A percentile compares a stretch with the other conserved stretches of the same genome.
Conservation (phyloP, 1,140 invertebrate genomes). For the Uloborus diversus region DNA sequence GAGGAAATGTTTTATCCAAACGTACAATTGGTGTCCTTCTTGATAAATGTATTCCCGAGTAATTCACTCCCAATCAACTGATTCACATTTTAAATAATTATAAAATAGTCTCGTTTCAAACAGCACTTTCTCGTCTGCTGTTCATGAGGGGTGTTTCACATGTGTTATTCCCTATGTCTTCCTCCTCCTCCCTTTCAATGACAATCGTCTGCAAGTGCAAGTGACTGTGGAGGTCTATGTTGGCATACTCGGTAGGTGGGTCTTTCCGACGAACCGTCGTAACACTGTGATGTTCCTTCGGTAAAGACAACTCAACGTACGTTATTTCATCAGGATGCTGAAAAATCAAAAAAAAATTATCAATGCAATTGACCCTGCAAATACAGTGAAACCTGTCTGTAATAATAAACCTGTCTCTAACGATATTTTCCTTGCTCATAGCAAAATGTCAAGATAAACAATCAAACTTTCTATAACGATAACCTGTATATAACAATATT, state of each 20-base stretch:
- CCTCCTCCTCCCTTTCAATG: slow-evolving; percentile 43
- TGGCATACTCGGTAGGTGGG: slow-evolving; percentile 50
- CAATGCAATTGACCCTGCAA: no score
- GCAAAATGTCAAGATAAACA: no score
- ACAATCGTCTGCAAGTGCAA: slow-evolving; percentile 42
- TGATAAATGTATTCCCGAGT: no score
- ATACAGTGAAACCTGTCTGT: no score
- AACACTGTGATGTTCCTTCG: slow-evolving; percentile 22
- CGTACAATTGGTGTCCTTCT: no score
- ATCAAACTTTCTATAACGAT: no score
- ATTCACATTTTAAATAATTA: no score
- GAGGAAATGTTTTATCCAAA: no score
- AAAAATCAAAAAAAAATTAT: not conserved
- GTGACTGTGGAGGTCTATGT: slow-evolving; percentile 49
- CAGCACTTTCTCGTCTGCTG: slow-evolving; percentile 51
- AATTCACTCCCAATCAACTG: no score
- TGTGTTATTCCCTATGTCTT: slow-evolving; percentile 41
- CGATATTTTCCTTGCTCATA: no score
- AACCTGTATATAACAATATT: no score
- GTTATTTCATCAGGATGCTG: slow-evolving; percentile 50
- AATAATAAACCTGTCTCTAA: no score
- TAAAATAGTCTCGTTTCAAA: slow-evolving; percentile 22
- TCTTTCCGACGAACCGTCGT: slow-evolving; percentile 46
- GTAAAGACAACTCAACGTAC: slow-evolving; percentile 48
- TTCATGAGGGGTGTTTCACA: slow-evolving; percentile 55